Percentiles rank a stretch among this genome's conserved stretches.
Conservation (phyloP, 2,888 invertebrate genomes). For the Scaptomyza reducta region DNA sequence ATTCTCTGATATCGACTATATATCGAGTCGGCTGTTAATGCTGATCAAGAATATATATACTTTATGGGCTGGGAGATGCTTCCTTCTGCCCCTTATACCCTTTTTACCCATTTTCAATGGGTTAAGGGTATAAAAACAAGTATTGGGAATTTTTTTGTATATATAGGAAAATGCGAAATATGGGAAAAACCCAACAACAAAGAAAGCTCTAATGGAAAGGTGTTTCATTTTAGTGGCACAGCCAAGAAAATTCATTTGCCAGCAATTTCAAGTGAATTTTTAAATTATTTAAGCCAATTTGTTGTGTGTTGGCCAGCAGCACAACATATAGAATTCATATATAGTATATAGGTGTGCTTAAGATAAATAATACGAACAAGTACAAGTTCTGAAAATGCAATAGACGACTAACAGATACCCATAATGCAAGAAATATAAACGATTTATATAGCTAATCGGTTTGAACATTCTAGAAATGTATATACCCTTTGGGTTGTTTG, state of each 20-base stretch:
- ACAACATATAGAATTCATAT: slow-evolving; percentile 29
- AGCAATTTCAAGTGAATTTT: slow-evolving; percentile 60
- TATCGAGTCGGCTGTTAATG: too few species aligned
- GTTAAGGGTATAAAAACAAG: too few species aligned
- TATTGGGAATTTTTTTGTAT: slow-evolving; percentile 11
- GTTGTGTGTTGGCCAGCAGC: slow-evolving; percentile 19
- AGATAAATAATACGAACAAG: slow-evolving; percentile 21
- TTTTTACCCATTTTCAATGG: too few species aligned
- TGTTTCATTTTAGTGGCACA: slow-evolving; percentile 72
- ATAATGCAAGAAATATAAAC: neutral
- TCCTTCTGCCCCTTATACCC: too few species aligned
- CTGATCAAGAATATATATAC: too few species aligned
- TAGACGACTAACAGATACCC: slow-evolving; percentile 30
- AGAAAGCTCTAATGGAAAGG: slow-evolving; percentile 50
- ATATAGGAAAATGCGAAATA: slow-evolving; percentile 19
- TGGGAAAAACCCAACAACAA: slow-evolving; percentile 25
- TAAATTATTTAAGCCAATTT: slow-evolving; percentile 53
- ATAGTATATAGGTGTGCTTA: slow-evolving; percentile 12
- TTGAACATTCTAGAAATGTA: neutral
- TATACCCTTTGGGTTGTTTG: neutral
- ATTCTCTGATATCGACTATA: too few species aligned
- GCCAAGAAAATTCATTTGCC: slow-evolving; percentile 47
- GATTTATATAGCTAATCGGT: neutral
- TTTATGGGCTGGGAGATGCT: too few species aligned
- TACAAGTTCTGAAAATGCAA: slow-evolving; percentile 23